Percentiles rank a stretch among this genome's conserved stretches.
These are phyloP conservation scores for Microtus oregoni DNA, from an alignment of 2,113 vertebrate species.

Conservation along the genomic window DNA sequence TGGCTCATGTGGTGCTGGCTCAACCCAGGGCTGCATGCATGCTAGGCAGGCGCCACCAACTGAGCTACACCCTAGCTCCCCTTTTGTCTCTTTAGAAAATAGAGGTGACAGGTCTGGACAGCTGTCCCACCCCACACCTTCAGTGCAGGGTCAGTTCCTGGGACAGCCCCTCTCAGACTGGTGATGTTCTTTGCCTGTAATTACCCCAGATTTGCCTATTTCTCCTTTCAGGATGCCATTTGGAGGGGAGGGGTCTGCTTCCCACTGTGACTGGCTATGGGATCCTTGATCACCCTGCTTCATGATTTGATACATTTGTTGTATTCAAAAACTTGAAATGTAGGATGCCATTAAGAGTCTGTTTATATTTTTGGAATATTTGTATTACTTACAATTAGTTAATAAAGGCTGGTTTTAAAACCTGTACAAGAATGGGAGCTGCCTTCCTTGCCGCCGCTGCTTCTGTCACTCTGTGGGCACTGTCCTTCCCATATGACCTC, in stretches of 20 bases:
- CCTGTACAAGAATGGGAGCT: constrained; percentile 41
- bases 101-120: neutral
- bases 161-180: neutral
- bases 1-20: neutral
- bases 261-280: constrained; percentile 66
- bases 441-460: neutral
- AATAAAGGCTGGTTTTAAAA: constrained; percentile 78
- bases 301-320: constrained; percentile 79
- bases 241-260: constrained; percentile 47
- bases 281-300: constrained; percentile 77
- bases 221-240: constrained; percentile 25
- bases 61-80: neutral
- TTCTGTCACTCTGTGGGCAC: accelerated
- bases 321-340: constrained; percentile 85
- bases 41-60: neutral
- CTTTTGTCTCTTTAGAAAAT: neutral
- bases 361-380: constrained; percentile 87
- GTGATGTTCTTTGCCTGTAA: constrained; percentile 23
- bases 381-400: constrained; percentile 84
- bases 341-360: constrained; percentile 81
- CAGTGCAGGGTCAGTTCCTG: neutral
- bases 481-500: neutral
- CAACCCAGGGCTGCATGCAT: neutral
- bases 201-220: constrained; percentile 1
- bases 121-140: neutral